Percentiles rank a stretch among this genome's conserved stretches.
These are phyloP conservation scores for Actias luna DNA, from an alignment of 2,888 invertebrate species.

Conservation along the genomic window DNA sequence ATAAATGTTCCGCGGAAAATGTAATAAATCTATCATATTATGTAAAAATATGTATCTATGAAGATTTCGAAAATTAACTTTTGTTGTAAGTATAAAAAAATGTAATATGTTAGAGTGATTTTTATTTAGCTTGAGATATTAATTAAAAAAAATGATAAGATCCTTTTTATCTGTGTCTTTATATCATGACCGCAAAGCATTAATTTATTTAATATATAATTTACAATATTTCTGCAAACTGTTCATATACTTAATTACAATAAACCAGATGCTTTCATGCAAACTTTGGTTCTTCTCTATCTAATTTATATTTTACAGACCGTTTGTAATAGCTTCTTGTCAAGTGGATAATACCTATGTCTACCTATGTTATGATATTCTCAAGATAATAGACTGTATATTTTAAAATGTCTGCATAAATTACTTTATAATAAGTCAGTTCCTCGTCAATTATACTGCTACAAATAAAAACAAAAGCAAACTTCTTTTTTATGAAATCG, in stretches of 20 bases:
- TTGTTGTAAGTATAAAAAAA: not conserved
- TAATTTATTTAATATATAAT: not conserved
- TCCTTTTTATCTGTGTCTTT: not conserved
- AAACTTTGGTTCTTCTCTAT: not conserved
- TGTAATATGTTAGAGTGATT: too few relatives aligned
- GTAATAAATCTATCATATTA: conserved; percentile 6
- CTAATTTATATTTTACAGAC: not conserved
- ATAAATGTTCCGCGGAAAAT: not conserved
- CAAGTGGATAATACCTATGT: not conserved
- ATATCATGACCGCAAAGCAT: not conserved
- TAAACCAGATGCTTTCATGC: conserved; percentile 1
- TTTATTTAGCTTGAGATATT: not conserved
- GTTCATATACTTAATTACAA: not conserved
- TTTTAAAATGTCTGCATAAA: not conserved
- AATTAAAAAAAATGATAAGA: not conserved
- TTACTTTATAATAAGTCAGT: not conserved
- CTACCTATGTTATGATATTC: not conserved
- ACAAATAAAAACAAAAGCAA: not conserved
- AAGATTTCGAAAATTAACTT: not conserved
- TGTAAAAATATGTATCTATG: not conserved
- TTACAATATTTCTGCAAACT: not conserved
- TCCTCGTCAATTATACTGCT: not conserved
- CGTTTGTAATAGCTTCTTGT: not conserved
- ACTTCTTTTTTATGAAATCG: not conserved
- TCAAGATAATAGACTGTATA: not conserved